Evolutionary conservation across 1,140 invertebrate genomes (phyloP), one percentile per base, ranked within the genome.

Genomic region (Drosophila lowei): DNA sequence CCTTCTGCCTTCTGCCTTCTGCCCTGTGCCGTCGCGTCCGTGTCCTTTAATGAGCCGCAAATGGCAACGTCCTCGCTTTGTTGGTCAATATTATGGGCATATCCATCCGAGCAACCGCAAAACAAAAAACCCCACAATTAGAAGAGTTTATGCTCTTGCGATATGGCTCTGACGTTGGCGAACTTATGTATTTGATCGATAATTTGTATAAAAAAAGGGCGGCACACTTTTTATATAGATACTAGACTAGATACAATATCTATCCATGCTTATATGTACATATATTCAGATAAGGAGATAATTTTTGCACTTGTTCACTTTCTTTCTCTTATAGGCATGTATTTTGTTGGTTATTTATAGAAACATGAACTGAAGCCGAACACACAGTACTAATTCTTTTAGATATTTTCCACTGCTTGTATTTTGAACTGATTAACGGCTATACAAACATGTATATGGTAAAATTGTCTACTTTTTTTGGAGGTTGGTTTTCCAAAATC

Each of bases 171-270:
- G 9, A 2, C 25, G 7, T 13, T 15, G 42, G 44, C 42, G 18
- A 49, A 75, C 44, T 66, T 68, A 65, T 73, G 58, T 80, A 85
- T 85, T 85, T 85, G 80, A 79, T 85, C 80, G 80, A 85, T 85
- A 85, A 77, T 62, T 76, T 72, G 46, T 64, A 85, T 77, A 50
- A 79, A 68, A 63, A 79, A 67, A 67, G 49, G 49, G 56, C 57
- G 28, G 57, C 67, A 43, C 50, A 56, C 60, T 56, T 25, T 43
- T 23, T 38, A 28, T 41, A 47, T 38, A 56, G 34, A 38, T 38
- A 38, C 34, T 0, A 38, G 34, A 38, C 23, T 25, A 25, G 23
- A 25, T 25, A 25, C 23, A 25, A 25, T 38, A 38, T 38, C 34
- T 38, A 13, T 38, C 3, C 1, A 13, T 38, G n/a, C n/a, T 11